phyloP scores from a whole-genome alignment of 23 tunicate species.

The Pegea sp. region DNA sequence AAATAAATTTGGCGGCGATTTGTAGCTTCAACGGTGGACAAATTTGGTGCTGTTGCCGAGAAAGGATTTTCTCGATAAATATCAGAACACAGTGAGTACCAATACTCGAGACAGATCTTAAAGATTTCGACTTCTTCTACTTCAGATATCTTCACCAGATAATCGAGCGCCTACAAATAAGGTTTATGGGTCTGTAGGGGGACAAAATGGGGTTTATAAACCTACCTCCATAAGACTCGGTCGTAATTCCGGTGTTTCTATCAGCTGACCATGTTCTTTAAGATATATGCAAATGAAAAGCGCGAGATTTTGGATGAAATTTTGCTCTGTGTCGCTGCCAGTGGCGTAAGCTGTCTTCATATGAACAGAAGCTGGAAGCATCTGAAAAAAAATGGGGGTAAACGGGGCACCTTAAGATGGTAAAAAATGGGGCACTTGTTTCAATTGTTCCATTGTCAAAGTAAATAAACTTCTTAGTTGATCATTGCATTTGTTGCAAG shows the following conservation, averaged over 20 bases:
- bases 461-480: conserved; percentile 66
- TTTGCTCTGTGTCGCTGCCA: conserved; percentile 82
- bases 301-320: conserved; percentile 94
- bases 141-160: conserved; percentile 90
- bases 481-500: conserved; percentile 63
- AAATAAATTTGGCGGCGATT: conserved; percentile 43
- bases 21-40: conserved; percentile 3
- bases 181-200: too few relatives aligned
- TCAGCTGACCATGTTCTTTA: conserved; percentile 79
- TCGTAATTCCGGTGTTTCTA: conserved; percentile 57
- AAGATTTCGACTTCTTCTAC: conserved; percentile 99
- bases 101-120: conserved; percentile 92
- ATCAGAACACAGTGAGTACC: conserved; percentile 80
- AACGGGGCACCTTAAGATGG: too few relatives aligned
- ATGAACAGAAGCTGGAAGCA: conserved; percentile 73
- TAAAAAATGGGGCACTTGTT: too few relatives aligned
- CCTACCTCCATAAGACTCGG: conserved; percentile 26
- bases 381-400: conserved; percentile 34
- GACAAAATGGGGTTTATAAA: background rate
- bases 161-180: conserved; percentile 92
- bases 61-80: conserved; percentile 87
- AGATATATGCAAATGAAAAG: conserved; percentile 79
- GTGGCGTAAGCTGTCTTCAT: conserved; percentile 81
- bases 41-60: conserved; percentile 7
- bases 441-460: conserved; percentile 77